A percentile compares a stretch with the other conserved stretches of the same genome.
Conservation (phyloP, 2,113 vertebrate species). For the Sciurus niger region DNA sequence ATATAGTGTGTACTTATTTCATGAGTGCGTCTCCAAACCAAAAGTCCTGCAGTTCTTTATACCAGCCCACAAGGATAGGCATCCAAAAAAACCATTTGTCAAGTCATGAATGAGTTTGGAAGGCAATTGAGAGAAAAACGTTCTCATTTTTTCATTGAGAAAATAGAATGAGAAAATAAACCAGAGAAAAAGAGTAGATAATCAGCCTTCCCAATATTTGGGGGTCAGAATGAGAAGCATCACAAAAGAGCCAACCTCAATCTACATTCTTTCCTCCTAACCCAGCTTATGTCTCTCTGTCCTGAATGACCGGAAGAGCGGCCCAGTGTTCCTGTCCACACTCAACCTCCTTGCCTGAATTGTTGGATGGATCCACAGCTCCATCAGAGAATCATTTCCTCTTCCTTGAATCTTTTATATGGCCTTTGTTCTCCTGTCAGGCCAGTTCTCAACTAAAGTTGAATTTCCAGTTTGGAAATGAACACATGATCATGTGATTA, state of each 20-base stretch:
- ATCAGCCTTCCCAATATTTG: neutral
- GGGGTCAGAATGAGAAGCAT: neutral
- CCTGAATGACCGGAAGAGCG: neutral
- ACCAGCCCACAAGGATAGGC: neutral
- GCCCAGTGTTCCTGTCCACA: neutral
- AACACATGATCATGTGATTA: neutral
- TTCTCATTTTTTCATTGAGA: neutral
- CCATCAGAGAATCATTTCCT: neutral
- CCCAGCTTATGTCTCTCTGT: neutral
- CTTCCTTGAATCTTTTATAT: constrained; percentile 29
- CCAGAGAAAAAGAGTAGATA: neutral
- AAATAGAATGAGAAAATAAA: neutral
- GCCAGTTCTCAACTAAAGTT: constrained; percentile 20
- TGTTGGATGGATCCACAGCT: no score
- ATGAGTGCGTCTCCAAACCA: neutral
- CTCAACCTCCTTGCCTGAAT: neutral
- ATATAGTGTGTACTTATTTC: no score
- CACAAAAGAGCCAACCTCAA: neutral
- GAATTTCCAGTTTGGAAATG: constrained; percentile 73
- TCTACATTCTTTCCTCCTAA: neutral
- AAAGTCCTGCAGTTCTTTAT: neutral
- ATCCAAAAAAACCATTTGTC: neutral
- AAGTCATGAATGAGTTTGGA: neutral
- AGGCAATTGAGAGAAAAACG: neutral
- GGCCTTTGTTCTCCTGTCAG: constrained; percentile 59